Percentiles rank a stretch among this genome's conserved stretches.
These are phyloP conservation scores for Myxocyprinus asiaticus DNA, from an alignment of 2,113 vertebrate species.

Conservation along the genomic window DNA sequence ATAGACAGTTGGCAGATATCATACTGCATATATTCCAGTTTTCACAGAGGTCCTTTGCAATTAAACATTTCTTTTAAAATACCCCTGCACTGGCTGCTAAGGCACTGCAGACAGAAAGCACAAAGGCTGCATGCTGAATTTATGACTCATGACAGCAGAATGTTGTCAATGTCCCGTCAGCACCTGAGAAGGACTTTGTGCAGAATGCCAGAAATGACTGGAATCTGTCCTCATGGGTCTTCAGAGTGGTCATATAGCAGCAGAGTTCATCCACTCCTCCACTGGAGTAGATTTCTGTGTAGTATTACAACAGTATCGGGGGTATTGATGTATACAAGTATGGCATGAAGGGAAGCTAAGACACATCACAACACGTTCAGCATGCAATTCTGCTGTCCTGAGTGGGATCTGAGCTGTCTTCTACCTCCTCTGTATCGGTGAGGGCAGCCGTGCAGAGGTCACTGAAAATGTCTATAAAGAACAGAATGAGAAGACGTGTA, in stretches of 20 bases:
- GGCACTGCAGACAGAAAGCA: conserved; percentile 42
- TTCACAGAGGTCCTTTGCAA: conserved; percentile 9
- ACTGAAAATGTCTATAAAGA: conserved; percentile 79
- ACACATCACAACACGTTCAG: conserved; percentile 58
- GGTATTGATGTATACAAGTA: conserved; percentile 11
- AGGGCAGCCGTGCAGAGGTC: conserved; percentile 76
- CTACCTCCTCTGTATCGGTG: conserved; percentile 72
- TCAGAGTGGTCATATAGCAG: conserved; percentile 51
- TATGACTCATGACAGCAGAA: conserved; percentile 26
- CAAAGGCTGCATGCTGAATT: neutral
- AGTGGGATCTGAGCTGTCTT: conserved; percentile 66
- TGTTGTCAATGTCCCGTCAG: conserved; percentile 13
- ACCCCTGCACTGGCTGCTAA: conserved; percentile 12
- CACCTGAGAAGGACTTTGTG: conserved; percentile 28
- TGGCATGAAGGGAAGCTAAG: conserved; percentile 51
- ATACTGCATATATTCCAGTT: no score
- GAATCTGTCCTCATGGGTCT: conserved; percentile 21
- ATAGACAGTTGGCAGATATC: no score
- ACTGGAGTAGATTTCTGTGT: neutral
- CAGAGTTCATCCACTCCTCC: conserved; percentile 42
- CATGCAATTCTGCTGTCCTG: conserved; percentile 76
- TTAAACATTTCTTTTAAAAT: neutral
- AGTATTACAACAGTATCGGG: no score
- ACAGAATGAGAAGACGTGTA: conserved; percentile 33
- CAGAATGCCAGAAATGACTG: conserved; percentile 27